Base-by-base conservation (phyloP, 2,113 vertebrate species). In the Daphoenositta chrysoptera region DNA sequence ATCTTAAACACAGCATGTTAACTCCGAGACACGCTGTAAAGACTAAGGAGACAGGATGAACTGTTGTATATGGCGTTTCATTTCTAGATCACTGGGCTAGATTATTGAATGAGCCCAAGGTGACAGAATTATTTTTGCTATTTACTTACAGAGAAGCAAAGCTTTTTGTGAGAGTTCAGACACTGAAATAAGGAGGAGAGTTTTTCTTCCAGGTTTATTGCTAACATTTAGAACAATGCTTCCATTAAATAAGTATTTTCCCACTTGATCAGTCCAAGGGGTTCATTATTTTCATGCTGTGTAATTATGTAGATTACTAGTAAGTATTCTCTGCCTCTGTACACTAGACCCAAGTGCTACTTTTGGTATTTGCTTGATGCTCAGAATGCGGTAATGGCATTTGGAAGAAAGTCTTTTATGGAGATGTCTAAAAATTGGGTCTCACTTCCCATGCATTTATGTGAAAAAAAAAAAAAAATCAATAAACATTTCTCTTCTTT, bases 91-190 rank as follows among this genome's bases (percentile, higher is more conserved):
- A 23, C 58, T 96, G 66, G 60, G n/a, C 72, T 45, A 85, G 26
- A 64, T 95, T 96, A 94, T 69, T 90, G 78, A 91, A 94, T 68
- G 26, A 97, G 37, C 50, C 72, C 47, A 93, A 87, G 39, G 57
- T 93, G 81, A 96, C 11, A 93, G 79, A 92, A 95, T 73, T 96
- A 81, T 89, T 94, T 91, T 87, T 94, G 21, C 63, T 96, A 37
- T 20, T 92, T 95, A 90, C 33, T 93, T 96, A 91, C 18, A 91
- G 44, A 93, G 69, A 94, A 78, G 15, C 15, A 85, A 93, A 91
- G 73, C 20, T 90, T 50, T 40, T 60, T 75, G 56, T 45, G 72
- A 65, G 42, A 44, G 56, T 69, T 48, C 35, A 90, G 83, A 82
- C 23, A 37, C 6, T 70, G 60, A 90, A 87, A 70, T 47, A 37